Evolutionary conservation across 2,113 vertebrate species (phyloP).

Genomic region (Dasyornis broadbenti): DNA sequence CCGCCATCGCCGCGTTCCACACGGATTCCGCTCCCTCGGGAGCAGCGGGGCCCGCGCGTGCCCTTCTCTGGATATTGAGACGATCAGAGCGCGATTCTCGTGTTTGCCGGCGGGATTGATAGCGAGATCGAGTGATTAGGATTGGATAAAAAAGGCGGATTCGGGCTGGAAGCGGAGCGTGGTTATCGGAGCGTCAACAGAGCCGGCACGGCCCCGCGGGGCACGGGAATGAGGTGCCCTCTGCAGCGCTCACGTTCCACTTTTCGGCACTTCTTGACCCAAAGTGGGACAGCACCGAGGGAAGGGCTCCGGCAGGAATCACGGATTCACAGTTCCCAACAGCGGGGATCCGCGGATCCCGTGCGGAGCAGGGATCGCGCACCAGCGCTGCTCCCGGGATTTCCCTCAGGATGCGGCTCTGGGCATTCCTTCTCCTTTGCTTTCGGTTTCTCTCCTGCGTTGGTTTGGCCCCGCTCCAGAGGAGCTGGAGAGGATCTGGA

Average conservation of each 20-base stretch:
- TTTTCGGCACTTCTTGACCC: neutral
- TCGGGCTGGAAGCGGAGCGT: neutral
- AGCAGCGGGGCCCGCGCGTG: neutral
- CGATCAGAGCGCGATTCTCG: neutral
- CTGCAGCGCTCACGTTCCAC: neutral
- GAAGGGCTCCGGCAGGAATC: fast-evolving
- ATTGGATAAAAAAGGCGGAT: neutral
- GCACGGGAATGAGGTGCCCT: slow-evolving; percentile 6
- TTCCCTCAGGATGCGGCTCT: neutral
- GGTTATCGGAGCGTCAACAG: neutral
- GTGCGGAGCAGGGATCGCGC: fast-evolving
- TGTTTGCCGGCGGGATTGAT: neutral
- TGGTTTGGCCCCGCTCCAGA: neutral
- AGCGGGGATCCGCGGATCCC: fast-evolving
- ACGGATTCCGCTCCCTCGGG: neutral
- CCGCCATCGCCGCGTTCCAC: fast-evolving
- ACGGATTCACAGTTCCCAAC: fast-evolving
- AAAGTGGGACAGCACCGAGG: neutral
- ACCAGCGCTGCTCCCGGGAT: fast-evolving
- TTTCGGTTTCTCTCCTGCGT: neutral
- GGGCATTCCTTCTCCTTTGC: neutral
- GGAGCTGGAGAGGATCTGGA: no score
- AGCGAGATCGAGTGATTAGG: neutral
- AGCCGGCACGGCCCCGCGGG: neutral
- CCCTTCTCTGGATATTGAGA: neutral